Evolutionary conservation across 1,140 invertebrate species (phyloP).

Genomic region (Heliconius congener): DNA sequence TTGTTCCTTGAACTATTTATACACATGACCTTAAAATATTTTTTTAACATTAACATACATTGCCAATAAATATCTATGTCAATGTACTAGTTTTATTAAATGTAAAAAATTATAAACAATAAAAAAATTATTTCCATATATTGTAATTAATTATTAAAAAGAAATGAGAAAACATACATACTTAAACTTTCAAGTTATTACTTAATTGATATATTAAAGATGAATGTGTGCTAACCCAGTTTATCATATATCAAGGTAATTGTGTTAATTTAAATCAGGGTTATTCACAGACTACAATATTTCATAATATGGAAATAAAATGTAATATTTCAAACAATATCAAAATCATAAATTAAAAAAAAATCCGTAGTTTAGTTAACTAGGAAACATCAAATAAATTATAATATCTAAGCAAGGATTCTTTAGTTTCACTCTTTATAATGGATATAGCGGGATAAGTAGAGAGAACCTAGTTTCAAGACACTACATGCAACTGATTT

Average conservation of each 20-base stretch:
- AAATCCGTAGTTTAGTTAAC: slow-evolving; percentile 7
- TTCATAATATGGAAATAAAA: neutral
- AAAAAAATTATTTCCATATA: neutral
- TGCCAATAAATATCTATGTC: slow-evolving; percentile 9
- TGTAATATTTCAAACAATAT: neutral
- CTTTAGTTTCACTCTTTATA: too few relatives aligned
- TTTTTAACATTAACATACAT: slow-evolving; percentile 1
- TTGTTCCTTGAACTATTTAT: neutral
- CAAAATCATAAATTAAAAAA: neutral
- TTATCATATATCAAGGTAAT: slow-evolving; percentile 6
- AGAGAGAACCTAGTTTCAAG: too few relatives aligned
- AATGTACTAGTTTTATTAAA: slow-evolving; percentile 5
- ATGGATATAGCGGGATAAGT: too few relatives aligned
- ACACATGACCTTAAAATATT: neutral
- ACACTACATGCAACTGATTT: too few relatives aligned
- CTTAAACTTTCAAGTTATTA: neutral
- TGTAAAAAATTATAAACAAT: neutral
- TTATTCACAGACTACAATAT: neutral
- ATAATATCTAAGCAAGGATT: too few relatives aligned
- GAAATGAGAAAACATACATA: neutral
- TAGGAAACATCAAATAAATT: neutral
- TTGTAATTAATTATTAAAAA: neutral
- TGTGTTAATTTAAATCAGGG: neutral
- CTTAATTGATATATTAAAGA: neutral
- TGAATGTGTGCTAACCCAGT: neutral